phyloP scores from a whole-genome alignment of 2,888 invertebrate species.

The Hirudinaria manillensis region DNA sequence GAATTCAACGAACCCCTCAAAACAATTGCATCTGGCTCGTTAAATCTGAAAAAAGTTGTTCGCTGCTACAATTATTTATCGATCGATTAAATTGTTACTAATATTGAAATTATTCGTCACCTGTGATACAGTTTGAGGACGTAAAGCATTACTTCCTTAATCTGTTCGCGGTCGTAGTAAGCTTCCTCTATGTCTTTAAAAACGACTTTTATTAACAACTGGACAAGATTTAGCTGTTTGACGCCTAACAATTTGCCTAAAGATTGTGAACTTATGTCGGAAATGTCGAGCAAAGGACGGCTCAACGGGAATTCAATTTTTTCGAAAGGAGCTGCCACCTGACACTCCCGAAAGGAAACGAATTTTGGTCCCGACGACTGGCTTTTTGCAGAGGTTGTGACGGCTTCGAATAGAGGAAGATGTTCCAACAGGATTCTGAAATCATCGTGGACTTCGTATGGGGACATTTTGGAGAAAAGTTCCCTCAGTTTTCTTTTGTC shows the following conservation, averaged over 20 bases:
- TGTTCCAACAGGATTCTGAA: constrained; percentile 31
- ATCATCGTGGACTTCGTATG: constrained; percentile 35
- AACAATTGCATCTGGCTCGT: background rate
- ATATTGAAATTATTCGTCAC: constrained; percentile 26
- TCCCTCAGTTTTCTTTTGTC: constrained; percentile 35
- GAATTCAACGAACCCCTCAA: constrained; percentile 34
- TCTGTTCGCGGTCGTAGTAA: constrained; percentile 36
- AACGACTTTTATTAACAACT: constrained; percentile 36
- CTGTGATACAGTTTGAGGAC: constrained; percentile 38
- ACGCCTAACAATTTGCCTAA: constrained; percentile 37
- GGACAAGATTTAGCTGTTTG: constrained; percentile 30
- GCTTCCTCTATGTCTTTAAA: constrained; percentile 40
- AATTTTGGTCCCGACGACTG: constrained; percentile 29
- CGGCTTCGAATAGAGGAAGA: constrained; percentile 40
- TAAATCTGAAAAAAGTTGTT: constrained; percentile 11
- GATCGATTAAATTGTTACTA: too few relatives aligned
- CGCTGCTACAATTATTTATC: background rate
- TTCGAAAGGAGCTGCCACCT: constrained; percentile 37
- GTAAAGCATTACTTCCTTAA: constrained; percentile 40
- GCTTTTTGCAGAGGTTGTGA: constrained; percentile 22
- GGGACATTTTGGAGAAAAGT: constrained; percentile 37
- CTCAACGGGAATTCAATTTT: constrained; percentile 36
- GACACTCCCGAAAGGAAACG: constrained; percentile 35
- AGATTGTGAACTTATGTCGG: constrained; percentile 29
- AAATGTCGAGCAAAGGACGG: constrained; percentile 35